A percentile compares a stretch with the other conserved stretches of the same genome.
These are phyloP conservation scores for Andricus grossulariae DNA, from an alignment of 1,140 invertebrate species.

Conservation along the genomic window DNA sequence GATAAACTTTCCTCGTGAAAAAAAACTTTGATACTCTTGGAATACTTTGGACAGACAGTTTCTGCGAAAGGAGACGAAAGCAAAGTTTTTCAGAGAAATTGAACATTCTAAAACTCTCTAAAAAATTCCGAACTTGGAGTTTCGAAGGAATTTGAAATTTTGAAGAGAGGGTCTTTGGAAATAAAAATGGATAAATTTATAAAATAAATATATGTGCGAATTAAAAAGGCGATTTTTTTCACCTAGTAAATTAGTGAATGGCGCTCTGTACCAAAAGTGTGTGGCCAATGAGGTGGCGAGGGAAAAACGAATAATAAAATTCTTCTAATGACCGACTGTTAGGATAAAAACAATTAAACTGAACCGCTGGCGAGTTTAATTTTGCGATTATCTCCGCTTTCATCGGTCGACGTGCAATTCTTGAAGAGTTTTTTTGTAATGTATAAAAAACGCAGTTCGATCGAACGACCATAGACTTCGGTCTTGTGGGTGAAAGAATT, in stretches of 20 bases:
- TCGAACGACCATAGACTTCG: conserved; percentile 2
- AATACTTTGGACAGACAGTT: too few species aligned
- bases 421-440: conserved; percentile 22
- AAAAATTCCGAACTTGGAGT: too few species aligned
- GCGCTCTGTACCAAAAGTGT: not conserved
- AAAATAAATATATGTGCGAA: not conserved
- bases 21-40: not conserved
- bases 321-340: not conserved
- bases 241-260: not conserved
- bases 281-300: not conserved
- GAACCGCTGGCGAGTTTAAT: not conserved
- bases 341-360: not conserved
- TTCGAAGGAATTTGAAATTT: too few species aligned
- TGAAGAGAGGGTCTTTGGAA: too few species aligned
- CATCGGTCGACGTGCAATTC: not conserved
- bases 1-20: not conserved
- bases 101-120: too few species aligned
- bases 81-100: too few species aligned
- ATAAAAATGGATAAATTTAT: too few species aligned
- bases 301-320: conserved; percentile 1
- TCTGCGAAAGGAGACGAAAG: too few species aligned
- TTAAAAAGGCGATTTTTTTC: not conserved
- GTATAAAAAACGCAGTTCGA: conserved; percentile 1
- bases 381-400: not conserved
- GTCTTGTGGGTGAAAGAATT: not conserved